Conservation (phyloP, 2,797 vertebrate species). For the Anguilla anguilla region DNA sequence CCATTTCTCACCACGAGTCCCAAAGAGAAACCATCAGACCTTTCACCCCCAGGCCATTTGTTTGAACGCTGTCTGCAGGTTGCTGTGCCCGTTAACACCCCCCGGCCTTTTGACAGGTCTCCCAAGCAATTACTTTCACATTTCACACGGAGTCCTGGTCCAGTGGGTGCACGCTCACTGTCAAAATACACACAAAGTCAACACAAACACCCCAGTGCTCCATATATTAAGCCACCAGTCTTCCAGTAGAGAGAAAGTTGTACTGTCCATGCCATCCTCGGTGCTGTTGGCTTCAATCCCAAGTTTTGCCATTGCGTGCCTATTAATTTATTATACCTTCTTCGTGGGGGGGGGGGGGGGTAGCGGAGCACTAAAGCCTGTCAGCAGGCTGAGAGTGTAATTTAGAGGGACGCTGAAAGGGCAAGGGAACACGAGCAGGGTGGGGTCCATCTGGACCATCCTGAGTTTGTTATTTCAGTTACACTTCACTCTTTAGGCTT, state of each 20-base stretch:
- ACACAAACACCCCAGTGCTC: conserved; percentile 59
- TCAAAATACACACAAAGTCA: conserved; percentile 60
- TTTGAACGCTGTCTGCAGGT: conserved; percentile 52
- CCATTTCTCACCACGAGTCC: background rate
- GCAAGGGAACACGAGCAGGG: conserved; percentile 50
- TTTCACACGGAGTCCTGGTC: conserved; percentile 51
- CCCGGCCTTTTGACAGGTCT: conserved; percentile 54
- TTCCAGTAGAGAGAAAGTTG: conserved; percentile 37
- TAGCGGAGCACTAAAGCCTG: conserved; percentile 50
- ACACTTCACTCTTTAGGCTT: background rate
- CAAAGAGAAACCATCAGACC: background rate
- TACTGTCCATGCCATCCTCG: conserved; percentile 34
- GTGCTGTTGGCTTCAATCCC: conserved; percentile 41
- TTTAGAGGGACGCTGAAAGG: conserved; percentile 59
- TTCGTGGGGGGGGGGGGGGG: conserved; percentile 53
- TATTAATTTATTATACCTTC: conserved; percentile 58
- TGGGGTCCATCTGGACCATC: conserved; percentile 39
- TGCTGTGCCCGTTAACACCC: conserved; percentile 60
- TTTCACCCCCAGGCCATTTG: conserved; percentile 52
- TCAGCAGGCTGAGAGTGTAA: conserved; percentile 45
- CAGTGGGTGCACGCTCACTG: conserved; percentile 58
- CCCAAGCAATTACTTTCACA: conserved; percentile 67
- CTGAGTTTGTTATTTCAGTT: conserved; percentile 33
- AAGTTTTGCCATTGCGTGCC: conserved; percentile 36
- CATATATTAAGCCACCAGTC: conserved; percentile 46